Evolutionary conservation across 2,113 vertebrate species (phyloP).

Genomic region (Nyctibius bracteatus): DNA sequence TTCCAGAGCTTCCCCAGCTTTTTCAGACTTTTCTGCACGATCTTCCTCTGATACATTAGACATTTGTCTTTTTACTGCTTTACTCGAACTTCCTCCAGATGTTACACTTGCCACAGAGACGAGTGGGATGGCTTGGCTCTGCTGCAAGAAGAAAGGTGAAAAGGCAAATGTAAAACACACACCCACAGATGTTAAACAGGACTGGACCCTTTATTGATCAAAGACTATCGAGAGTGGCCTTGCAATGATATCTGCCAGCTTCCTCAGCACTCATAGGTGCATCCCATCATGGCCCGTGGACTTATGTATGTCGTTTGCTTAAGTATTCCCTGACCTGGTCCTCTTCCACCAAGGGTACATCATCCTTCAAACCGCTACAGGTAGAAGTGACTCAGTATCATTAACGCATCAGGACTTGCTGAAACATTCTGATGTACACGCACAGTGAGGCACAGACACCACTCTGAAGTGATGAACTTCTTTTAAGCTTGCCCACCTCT

Average conservation of each 20-base stretch:
- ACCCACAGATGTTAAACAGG: rapidly evolving
- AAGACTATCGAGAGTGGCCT: neutral
- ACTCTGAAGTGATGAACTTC: neutral
- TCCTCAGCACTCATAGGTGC: neutral
- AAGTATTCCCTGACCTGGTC: neutral
- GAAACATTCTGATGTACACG: rapidly evolving
- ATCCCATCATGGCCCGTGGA: neutral
- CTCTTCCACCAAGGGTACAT: neutral
- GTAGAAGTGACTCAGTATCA: neutral
- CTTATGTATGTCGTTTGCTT: rapidly evolving
- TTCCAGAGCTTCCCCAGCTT: conserved; percentile 57
- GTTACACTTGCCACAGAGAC: conserved; percentile 80
- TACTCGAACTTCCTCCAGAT: conserved; percentile 55
- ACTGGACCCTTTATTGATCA: neutral
- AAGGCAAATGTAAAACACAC: neutral
- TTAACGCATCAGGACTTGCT: neutral
- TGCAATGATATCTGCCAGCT: neutral
- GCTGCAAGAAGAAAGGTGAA: conserved; percentile 59
- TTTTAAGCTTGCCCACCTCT: neutral
- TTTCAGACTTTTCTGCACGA: conserved; percentile 20
- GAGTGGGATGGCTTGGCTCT: conserved; percentile 85
- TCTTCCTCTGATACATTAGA: conserved; percentile 71
- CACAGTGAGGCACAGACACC: neutral
- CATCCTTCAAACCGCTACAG: neutral
- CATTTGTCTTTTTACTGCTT: conserved; percentile 66